These are phyloP conservation scores for Lathronympha strigana DNA, from an alignment of 2,888 invertebrate species.

Conservation along the genomic window DNA sequence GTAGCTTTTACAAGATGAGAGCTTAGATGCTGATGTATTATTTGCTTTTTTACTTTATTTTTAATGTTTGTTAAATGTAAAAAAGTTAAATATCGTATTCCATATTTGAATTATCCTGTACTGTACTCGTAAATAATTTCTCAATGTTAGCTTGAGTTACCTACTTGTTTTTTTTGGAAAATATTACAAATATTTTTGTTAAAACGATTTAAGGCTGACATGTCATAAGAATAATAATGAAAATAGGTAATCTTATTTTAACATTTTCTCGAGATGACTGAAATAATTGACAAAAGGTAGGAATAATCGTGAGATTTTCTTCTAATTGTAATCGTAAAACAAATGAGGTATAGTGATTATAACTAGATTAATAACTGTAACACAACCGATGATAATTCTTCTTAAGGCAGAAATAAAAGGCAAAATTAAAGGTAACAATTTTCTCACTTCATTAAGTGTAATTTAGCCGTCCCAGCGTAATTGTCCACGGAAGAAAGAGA, in stretches of 20 bases:
- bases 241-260: too few species aligned
- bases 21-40: neutral
- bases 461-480: conserved; percentile 11
- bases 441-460: conserved; percentile 18
- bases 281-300: too few species aligned
- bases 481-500: conserved; percentile 8
- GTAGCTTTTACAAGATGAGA: conserved; percentile 2
- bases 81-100: neutral
- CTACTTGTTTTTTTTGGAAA: too few species aligned
- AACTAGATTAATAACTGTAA: neutral
- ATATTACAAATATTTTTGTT: too few species aligned
- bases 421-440: neutral
- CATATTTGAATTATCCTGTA: too few species aligned
- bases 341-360: too few species aligned
- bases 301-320: too few species aligned
- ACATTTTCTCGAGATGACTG: too few species aligned
- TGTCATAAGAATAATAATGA: too few species aligned
- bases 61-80: neutral
- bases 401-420: conserved; percentile 1
- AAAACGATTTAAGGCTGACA: too few species aligned
- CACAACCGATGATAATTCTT: neutral
- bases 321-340: neutral
- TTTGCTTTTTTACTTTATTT: neutral
- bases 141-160: too few species aligned
- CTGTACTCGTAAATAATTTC: too few species aligned